A percentile compares a stretch with the other conserved stretches of the same genome.
These are phyloP conservation scores for Emydoidea blandingii DNA, from an alignment of 2,797 vertebrate species.

Conservation along the genomic window DNA sequence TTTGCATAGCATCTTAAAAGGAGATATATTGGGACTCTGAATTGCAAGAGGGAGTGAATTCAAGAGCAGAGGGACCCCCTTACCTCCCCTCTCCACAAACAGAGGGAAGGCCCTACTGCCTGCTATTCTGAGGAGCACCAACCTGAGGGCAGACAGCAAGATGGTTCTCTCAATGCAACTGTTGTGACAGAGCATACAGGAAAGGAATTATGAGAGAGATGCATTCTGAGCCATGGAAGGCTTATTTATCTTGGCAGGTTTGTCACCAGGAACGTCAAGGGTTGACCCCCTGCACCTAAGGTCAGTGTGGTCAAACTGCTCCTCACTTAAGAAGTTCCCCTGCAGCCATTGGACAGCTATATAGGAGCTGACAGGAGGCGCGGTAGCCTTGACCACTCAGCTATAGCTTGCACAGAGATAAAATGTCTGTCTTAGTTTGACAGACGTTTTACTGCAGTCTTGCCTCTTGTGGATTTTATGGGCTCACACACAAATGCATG, in stretches of 20 bases:
- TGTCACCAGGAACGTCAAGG: neutral
- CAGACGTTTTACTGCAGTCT: neutral
- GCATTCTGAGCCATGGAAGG: neutral
- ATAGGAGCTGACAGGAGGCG: neutral
- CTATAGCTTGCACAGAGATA: neutral
- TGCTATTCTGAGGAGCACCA: neutral
- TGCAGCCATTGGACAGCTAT: neutral
- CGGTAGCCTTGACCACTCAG: neutral
- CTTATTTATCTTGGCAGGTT: neutral
- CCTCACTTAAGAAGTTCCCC: neutral
- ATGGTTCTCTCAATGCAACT: neutral
- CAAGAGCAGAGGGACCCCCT: neutral
- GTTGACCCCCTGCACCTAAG: rapidly evolving
- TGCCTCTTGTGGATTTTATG: neutral
- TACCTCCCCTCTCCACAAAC: neutral
- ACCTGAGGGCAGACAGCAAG: neutral
- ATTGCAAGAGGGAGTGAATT: rapidly evolving
- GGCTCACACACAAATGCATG: neutral
- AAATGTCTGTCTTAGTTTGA: neutral
- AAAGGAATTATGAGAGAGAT: neutral
- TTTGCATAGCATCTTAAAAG: neutral
- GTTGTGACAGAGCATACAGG: neutral
- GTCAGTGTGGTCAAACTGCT: rapidly evolving
- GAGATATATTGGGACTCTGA: neutral
- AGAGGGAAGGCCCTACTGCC: neutral